Conservation (phyloP, 2,797 vertebrate genomes). For the Sphenodon punctatus region DNA sequence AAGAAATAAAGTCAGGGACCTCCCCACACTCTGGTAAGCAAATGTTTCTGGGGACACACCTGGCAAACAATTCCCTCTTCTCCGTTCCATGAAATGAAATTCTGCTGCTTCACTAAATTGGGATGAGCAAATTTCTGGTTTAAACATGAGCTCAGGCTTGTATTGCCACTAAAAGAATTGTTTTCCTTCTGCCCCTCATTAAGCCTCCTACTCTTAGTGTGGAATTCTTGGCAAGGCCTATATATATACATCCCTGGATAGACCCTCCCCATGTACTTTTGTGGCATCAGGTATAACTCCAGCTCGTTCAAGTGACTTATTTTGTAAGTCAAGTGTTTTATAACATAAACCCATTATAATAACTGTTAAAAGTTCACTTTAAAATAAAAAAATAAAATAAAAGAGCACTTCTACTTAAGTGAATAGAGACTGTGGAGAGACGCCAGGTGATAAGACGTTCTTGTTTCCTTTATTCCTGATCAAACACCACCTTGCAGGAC, state of each 20-base stretch:
- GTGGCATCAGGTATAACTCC: not conserved
- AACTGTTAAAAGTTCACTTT: not conserved
- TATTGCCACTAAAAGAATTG: not conserved
- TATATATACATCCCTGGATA: not conserved
- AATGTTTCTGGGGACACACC: not conserved
- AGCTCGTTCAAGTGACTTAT: not conserved
- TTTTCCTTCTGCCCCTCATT: not conserved
- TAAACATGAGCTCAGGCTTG: constrained; percentile 8
- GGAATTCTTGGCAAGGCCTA: constrained; percentile 4
- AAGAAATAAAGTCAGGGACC: not conserved
- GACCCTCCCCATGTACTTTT: not conserved
- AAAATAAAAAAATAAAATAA: no score
- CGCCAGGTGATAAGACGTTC: no score
- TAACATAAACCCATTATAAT: not conserved
- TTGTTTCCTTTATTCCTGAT: no score
- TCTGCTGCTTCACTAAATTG: not conserved
- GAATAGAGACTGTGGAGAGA: no score
- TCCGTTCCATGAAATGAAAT: constrained; percentile 16
- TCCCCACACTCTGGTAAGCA: not conserved
- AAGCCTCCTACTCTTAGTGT: not conserved
- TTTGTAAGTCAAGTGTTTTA: not conserved
- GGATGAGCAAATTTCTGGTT: constrained; percentile 14
- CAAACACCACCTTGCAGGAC: no score
- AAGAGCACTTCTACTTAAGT: no score
- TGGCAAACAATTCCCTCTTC: constrained; percentile 12